Conservation (phyloP, 2,797 vertebrate species). For the Muscicapa comitata region DNA sequence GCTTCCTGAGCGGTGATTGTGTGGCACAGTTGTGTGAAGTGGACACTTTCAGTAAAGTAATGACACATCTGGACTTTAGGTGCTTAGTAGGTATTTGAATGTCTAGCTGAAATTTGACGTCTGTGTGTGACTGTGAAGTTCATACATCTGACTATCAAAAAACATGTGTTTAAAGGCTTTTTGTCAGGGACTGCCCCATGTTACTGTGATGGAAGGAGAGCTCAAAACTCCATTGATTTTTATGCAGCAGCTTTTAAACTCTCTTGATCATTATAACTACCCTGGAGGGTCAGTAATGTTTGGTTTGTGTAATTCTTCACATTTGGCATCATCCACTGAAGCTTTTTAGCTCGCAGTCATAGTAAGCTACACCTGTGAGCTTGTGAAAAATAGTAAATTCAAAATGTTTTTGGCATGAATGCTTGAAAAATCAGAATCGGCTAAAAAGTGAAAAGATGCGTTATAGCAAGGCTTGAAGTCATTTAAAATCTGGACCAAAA, state of each 20-base stretch:
- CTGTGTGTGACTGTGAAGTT: neutral
- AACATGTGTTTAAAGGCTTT: neutral
- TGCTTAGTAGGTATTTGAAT: neutral
- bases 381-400: neutral
- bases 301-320: neutral
- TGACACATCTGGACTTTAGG: neutral
- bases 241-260: neutral
- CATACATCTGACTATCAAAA: neutral
- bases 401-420: neutral
- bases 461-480: neutral
- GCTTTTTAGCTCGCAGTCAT: neutral
- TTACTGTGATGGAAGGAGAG: neutral
- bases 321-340: neutral
- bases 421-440: neutral
- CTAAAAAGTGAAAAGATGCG: neutral
- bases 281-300: neutral
- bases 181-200: neutral
- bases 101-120: neutral
- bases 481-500: neutral
- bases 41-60: neutral
- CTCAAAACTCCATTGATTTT: neutral
- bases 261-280: neutral
- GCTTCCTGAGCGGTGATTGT: neutral
- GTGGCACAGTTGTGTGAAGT: neutral
- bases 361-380: neutral